Evolutionary conservation across 2,113 vertebrate genomes (phyloP).

Genomic region (Propithecus coquereli): DNA sequence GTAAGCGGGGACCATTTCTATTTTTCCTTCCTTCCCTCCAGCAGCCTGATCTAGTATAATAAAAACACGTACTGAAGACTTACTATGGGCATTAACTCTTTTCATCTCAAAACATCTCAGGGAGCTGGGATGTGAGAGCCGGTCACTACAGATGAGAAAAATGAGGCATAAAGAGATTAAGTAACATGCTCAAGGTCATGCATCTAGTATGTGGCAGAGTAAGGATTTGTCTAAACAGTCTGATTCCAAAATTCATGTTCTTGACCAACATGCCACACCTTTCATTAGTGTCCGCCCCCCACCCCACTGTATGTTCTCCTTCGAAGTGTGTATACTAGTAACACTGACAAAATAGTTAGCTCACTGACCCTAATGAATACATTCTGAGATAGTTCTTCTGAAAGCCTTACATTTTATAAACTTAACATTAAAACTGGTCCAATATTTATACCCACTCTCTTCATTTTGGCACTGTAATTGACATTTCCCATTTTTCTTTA

Average conservation of each 20-base stretch:
- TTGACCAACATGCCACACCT: not conserved
- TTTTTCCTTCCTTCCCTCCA: not conserved
- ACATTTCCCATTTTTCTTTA: not conserved
- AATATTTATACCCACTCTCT: slow-evolving; percentile 33
- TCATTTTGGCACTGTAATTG: not conserved
- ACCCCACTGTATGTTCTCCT: not conserved
- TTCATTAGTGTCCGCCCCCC: not conserved
- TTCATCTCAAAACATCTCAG: not conserved
- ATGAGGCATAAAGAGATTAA: not conserved
- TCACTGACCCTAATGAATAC: not conserved
- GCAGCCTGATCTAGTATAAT: not conserved
- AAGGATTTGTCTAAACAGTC: not conserved
- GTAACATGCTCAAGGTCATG: not conserved
- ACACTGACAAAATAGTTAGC: not conserved
- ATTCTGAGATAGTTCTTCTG: not conserved
- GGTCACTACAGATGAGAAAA: slow-evolving; percentile 17
- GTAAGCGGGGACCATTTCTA: not conserved
- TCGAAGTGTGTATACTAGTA: not conserved
- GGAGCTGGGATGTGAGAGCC: not conserved
- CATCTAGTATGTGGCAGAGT: not conserved
- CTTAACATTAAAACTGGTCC: not conserved
- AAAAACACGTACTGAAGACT: not conserved
- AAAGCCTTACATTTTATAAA: slow-evolving; percentile 44
- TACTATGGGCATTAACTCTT: not conserved
- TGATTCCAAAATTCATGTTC: not conserved